Base-by-base conservation (phyloP, 2,888 invertebrate genomes). In the Abrostola triplasia region DNA sequence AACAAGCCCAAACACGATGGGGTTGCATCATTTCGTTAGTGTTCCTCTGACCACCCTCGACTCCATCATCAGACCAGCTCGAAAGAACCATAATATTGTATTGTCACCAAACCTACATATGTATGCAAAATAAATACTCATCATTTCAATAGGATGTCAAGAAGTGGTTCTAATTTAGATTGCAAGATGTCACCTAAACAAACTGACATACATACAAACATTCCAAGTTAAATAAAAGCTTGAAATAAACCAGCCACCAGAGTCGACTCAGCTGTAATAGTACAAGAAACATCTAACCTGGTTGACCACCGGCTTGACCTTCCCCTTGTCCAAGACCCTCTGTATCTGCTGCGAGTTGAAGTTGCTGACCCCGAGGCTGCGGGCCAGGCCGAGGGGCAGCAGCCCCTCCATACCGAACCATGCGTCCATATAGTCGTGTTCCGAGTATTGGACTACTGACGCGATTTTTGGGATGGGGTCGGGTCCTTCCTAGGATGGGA, bases 291-390 rank as follows among this genome's bases (percentile, higher is more conserved):
- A 2, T 7, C 41, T 70, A 67, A 95, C 96, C 91, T 97, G 97
- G 81, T 97, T 97, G 0, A 95, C 92, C 0, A 96, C 96, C 0
- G 97, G 97, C 75, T 96, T 96, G 41, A 97, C 91, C 64, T 88
- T 94, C 12, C 96, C 96, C 58, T 95, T 95, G 9, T 96, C 95
- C 42, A 98, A 77, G 0, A 98, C 80, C 51, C 97, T 94, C 67
- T 96, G 95, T 6, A 98, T 88, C 86, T 99, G 98, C 50, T 95
- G 91, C 9, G 96, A 96, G 88, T 98, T 98, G 87, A 98, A 98
- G 90, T 99, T 99, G 72, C 98, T 98, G 6, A 98, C 90, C 0
- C 98, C 98, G 72, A 98, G 97, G 54, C 96, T 96, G 77, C 95
- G 96, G 0, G 95, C 96, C 9, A 97, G 90, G 0, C 97, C 97